Base-by-base conservation (phyloP, 2,113 vertebrate species). In the Brevimyrus niger region DNA sequence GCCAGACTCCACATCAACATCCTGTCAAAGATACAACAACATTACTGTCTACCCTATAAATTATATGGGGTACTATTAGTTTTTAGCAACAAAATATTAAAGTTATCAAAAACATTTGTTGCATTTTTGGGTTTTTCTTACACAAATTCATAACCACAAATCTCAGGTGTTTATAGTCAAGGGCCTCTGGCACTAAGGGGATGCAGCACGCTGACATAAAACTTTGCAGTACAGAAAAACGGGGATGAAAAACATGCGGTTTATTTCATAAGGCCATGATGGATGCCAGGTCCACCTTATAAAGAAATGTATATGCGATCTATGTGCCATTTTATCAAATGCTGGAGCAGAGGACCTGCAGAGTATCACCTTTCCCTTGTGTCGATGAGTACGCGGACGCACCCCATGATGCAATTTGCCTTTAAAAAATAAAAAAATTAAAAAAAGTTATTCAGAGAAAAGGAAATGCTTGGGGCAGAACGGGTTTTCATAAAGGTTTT, bases 371-470 rank as follows among this genome's bases (percentile, higher is more conserved):
- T 50, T 86, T 50, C 44, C 23, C 82, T 47, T 9, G 11, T n/a
- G 44, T 47, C 46, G 13, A 11, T 13, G 23, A 85, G 47, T 10
- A 50, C 9, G 4, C n/a, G 50, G 83, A 11, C 44, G 9, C 6
- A 17, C 8, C 8, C 13, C 10, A n/a, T 6, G n/a, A 86, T 15
- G 44, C 23, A 21, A 48, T 27, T 85, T n/a, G 10, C 83, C 17
- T 85, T 31, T 0, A 19, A 53, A 50, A 50, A 23, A 21, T 6
- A 17, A 83, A 84, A 53, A 50, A 50, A 23, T 8, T 6, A 17
- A 83, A 84, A 84, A 85, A 85, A 50, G n/a, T 85, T 19, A 85
- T 85, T 85, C 23, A 27, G 46, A 47, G 83, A 48, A 85, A 85
- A 85, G 44, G n/a, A 85, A 47, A 85, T n/a, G 38, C 23, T 85